A percentile compares a stretch with the other conserved stretches of the same genome.
Evolutionary conservation across 2,113 vertebrate genomes (phyloP).

Genomic region (Paralichthys olivaceus): DNA sequence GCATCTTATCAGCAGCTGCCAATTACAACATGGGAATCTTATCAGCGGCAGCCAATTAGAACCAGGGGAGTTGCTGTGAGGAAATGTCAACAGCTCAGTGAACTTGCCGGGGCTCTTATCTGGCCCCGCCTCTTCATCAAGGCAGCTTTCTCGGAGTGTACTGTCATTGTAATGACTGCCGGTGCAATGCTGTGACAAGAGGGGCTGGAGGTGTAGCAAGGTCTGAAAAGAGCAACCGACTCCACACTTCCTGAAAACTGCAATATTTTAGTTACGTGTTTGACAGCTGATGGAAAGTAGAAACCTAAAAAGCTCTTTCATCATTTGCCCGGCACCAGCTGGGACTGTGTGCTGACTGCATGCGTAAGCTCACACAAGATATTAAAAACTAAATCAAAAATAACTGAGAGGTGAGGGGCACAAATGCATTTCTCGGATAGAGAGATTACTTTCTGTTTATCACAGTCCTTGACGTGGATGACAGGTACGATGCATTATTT

Average conservation of each 20-base stretch:
- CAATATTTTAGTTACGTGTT: slow-evolving; percentile 33
- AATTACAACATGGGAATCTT: slow-evolving; percentile 82
- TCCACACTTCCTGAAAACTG: slow-evolving; percentile 40
- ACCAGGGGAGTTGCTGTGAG: slow-evolving; percentile 68
- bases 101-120: slow-evolving; percentile 74
- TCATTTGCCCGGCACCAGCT: slow-evolving; percentile 29
- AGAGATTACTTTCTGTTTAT: slow-evolving; percentile 11
- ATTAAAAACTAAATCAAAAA: slow-evolving; percentile 43
- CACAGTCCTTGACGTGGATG: slow-evolving; percentile 21
- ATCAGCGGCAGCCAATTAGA: slow-evolving; percentile 82
- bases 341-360: slow-evolving; percentile 20
- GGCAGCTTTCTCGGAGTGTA: slow-evolving; percentile 44
- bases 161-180: slow-evolving; percentile 53
- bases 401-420: not conserved
- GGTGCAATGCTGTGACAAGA: slow-evolving; percentile 59
- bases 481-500: slow-evolving; percentile 36
- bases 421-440: slow-evolving; percentile 7
- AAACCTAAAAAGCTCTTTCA: slow-evolving; percentile 32
- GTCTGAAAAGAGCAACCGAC: slow-evolving; percentile 49
- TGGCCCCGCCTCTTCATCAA: slow-evolving; percentile 56
- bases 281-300: slow-evolving; percentile 42
- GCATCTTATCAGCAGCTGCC: slow-evolving; percentile 80
- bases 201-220: slow-evolving; percentile 48
- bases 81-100: slow-evolving; percentile 81
- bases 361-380: slow-evolving; percentile 17